Evolutionary conservation across 1,140 invertebrate species (phyloP).

Genomic region (Drosophila takahashii): DNA sequence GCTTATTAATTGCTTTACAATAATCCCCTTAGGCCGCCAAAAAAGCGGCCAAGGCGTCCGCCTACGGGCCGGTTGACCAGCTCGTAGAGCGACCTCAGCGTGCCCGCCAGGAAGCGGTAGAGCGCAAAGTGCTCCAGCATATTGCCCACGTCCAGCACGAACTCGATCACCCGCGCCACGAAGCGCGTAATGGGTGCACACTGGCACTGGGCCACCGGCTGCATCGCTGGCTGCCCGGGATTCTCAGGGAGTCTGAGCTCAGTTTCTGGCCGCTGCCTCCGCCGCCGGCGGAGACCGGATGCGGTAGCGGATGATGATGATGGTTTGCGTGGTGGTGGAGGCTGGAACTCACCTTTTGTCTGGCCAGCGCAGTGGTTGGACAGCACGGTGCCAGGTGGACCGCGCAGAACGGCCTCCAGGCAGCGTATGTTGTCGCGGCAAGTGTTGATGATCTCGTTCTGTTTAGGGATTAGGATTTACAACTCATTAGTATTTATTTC

Average conservation of each 20-base stretch:
- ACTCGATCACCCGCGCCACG: slow-evolving; percentile 78
- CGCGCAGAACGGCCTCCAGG: slow-evolving; percentile 87
- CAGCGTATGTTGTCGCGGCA: slow-evolving; percentile 91
- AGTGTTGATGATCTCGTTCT: slow-evolving; percentile 91
- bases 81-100: slow-evolving; percentile 72
- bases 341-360: slow-evolving; percentile 84
- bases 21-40: slow-evolving; percentile 66
- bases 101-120: slow-evolving; percentile 75
- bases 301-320: slow-evolving; percentile 31
- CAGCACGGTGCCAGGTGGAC: slow-evolving; percentile 78
- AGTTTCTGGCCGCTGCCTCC: background rate
- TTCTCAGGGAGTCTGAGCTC: slow-evolving; percentile 4
- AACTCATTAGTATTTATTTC: background rate
- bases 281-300: slow-evolving; percentile 17
- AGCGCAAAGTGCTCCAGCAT: slow-evolving; percentile 76
- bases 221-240: background rate
- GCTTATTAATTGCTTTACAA: slow-evolving; percentile 40
- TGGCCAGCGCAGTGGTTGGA: slow-evolving; percentile 74
- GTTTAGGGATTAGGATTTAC: slow-evolving; percentile 34
- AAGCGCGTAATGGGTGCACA: slow-evolving; percentile 83
- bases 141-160: slow-evolving; percentile 74
- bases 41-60: slow-evolving; percentile 61
- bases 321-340: slow-evolving; percentile 28
- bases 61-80: slow-evolving; percentile 68
- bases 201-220: slow-evolving; percentile 64